These are phyloP conservation scores for Eciton burchellii DNA, from an alignment of 1,140 invertebrate genomes.

Conservation along the genomic window DNA sequence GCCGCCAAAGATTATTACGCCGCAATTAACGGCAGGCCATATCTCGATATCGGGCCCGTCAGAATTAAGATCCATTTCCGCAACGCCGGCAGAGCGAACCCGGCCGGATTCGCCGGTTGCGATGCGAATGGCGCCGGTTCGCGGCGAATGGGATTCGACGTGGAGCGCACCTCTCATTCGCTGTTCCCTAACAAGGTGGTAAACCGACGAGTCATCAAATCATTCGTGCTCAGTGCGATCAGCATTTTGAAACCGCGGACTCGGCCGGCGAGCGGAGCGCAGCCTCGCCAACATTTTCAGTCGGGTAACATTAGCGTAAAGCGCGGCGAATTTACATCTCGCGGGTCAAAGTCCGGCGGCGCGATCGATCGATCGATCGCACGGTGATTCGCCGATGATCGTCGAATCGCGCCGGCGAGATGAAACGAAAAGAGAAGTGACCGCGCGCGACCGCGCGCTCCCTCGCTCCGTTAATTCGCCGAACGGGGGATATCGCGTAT, in stretches of 20 bases:
- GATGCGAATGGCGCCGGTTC: constrained; percentile 19
- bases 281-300: constrained; percentile 6
- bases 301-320: constrained; percentile 11
- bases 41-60: too few relatives aligned
- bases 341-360: background rate
- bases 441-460: too few relatives aligned
- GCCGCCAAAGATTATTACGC: background rate
- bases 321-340: background rate
- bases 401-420: too few relatives aligned
- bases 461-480: too few relatives aligned
- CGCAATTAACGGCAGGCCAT: background rate
- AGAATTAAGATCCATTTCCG: too few relatives aligned
- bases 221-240: constrained; percentile 49
- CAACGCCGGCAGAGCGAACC: too few relatives aligned
- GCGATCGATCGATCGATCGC: constrained; percentile 24
- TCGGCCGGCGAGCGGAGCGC: background rate
- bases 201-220: constrained; percentile 58
- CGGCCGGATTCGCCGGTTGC: constrained; percentile 2
- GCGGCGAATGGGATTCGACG: constrained; percentile 4
- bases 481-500: too few relatives aligned
- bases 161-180: constrained; percentile 12
- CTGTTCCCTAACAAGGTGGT: constrained; percentile 55
- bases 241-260: constrained; percentile 53
- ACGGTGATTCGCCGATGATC: background rate
- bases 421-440: too few relatives aligned